These are phyloP conservation scores for Florisuga fusca DNA, from an alignment of 2,797 vertebrate species.

Conservation along the genomic window DNA sequence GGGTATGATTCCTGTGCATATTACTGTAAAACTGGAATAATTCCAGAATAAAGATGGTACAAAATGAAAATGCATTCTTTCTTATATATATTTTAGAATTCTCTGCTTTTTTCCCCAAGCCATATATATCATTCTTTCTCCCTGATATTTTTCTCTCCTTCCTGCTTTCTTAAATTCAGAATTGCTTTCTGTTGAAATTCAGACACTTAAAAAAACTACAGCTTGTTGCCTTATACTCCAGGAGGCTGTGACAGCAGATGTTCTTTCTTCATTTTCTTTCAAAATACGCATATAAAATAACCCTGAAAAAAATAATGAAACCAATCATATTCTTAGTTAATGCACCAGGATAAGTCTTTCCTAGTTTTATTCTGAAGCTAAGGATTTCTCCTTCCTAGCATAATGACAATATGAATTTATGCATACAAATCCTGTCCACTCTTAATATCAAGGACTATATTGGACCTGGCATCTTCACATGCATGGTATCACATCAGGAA, in stretches of 20 bases:
- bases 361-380: background rate
- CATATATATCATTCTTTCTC: background rate
- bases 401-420: background rate
- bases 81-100: background rate
- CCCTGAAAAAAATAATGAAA: background rate
- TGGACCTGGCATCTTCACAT: background rate
- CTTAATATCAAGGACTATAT: background rate
- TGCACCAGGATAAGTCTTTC: background rate
- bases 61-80: background rate
- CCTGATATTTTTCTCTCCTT: background rate
- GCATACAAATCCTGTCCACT: background rate
- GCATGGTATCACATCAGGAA: background rate
- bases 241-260: background rate
- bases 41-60: background rate
- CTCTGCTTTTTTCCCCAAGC: accelerated
- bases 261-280: background rate
- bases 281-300: background rate
- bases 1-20: background rate
- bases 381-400: background rate
- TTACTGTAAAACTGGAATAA: background rate
- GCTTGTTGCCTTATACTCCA: background rate
- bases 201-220: background rate
- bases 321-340: background rate
- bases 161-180: background rate
- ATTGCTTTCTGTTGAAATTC: background rate